Percentiles rank a stretch among this genome's conserved stretches.
These are phyloP conservation scores for Leptinotarsa defecta DNA, from an alignment of 1,140 invertebrate genomes.

Conservation along the genomic window DNA sequence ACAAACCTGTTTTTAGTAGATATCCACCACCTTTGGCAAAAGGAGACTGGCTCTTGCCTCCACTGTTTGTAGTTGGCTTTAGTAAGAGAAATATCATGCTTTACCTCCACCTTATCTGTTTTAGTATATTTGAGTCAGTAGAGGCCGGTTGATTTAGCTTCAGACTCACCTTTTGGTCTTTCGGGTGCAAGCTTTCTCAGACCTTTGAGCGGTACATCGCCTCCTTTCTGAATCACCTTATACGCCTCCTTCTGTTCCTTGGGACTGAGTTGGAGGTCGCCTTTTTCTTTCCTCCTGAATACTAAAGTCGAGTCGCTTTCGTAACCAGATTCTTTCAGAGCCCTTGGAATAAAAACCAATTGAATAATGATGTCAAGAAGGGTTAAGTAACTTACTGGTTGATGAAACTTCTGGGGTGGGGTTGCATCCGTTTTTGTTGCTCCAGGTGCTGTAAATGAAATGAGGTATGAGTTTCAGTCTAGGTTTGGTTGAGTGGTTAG, in stretches of 20 bases:
- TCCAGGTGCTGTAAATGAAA: conserved; percentile 65
- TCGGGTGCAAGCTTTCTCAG: conserved; percentile 86
- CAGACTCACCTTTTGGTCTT: conserved; percentile 74
- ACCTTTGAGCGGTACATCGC: conserved; percentile 87
- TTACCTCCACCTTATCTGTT: conserved; percentile 9
- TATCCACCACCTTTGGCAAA: conserved; percentile 11
- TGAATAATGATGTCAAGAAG: neutral
- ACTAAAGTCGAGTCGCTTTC: conserved; percentile 88
- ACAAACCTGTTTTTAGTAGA: conserved; percentile 24
- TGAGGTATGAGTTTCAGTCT: neutral
- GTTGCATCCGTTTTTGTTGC: conserved; percentile 64
- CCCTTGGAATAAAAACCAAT: conserved; percentile 58
- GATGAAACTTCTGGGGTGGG: conserved; percentile 69
- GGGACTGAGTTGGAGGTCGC: conserved; percentile 72
- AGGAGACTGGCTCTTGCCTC: neutral
- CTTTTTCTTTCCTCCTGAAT: conserved; percentile 73
- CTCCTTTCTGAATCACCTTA: conserved; percentile 84
- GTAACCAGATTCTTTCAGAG: conserved; percentile 86
- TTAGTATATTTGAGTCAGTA: neutral
- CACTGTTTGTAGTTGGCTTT: conserved; percentile 1
- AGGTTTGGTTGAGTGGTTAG: neutral
- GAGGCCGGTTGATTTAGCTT: neutral
- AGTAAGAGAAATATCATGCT: conserved; percentile 12
- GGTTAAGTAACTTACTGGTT: conserved; percentile 65
- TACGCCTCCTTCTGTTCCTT: conserved; percentile 81